These are phyloP conservation scores for Microplitis deprimator DNA, from an alignment of 2,888 invertebrate species.

Conservation along the genomic window DNA sequence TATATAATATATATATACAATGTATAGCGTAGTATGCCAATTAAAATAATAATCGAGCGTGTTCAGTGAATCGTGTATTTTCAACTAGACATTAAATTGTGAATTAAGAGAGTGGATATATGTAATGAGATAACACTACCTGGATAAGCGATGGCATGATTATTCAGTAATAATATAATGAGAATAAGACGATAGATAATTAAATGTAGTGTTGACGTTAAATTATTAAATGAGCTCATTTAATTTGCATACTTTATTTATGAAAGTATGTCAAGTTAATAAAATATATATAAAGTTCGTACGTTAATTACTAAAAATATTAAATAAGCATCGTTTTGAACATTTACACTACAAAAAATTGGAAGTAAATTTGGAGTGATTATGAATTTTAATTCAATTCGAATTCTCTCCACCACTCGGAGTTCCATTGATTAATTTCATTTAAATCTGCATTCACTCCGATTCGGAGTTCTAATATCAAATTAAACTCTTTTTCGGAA, in stretches of 20 bases:
- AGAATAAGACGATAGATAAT: constrained; percentile 33
- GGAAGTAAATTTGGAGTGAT: too few species aligned
- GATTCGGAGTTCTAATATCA: too few species aligned
- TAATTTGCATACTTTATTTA: constrained; percentile 27
- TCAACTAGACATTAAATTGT: constrained; percentile 23
- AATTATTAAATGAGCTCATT: constrained; percentile 21
- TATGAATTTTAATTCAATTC: too few species aligned
- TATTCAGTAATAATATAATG: constrained; percentile 35
- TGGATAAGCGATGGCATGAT: constrained; percentile 35
- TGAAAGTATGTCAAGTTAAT: constrained; percentile 24
- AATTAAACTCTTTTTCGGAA: too few species aligned
- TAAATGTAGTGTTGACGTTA: constrained; percentile 17
- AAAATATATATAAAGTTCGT: not conserved
- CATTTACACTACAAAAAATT: too few species aligned
- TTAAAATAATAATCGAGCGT: constrained; percentile 38
- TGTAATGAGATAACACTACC: constrained; percentile 19
- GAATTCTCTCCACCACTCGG: too few species aligned
- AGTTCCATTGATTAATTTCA: too few species aligned
- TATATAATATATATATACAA: not conserved
- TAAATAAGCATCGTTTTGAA: too few species aligned
- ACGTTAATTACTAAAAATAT: not conserved
- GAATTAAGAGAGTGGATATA: constrained; percentile 26
- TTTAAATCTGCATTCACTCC: too few species aligned
- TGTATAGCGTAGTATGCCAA: constrained; percentile 22
- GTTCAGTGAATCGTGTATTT: constrained; percentile 32